Percentiles rank a stretch among this genome's conserved stretches.
phyloP scores from a whole-genome alignment of 2,797 vertebrate species.

The Siniperca obscura region DNA sequence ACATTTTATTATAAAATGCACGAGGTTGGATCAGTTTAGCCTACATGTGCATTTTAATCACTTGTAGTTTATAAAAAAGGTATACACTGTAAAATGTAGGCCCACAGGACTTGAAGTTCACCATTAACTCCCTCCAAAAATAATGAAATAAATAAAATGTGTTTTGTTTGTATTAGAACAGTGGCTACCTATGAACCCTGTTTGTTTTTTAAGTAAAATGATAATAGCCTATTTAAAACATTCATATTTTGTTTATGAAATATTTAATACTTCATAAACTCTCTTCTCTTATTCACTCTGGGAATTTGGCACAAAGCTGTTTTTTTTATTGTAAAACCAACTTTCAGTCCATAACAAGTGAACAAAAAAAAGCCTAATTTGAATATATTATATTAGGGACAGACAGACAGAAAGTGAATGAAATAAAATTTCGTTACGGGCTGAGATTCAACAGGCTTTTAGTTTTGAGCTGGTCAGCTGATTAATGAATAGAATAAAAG shows the following conservation, averaged over 20 bases:
- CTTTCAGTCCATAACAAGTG: background rate
- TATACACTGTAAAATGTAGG: background rate
- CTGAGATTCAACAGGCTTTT: conserved; percentile 18
- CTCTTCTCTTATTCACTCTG: background rate
- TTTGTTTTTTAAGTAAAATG: background rate
- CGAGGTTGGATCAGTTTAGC: background rate
- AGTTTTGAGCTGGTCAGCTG: background rate
- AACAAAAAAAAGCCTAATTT: background rate
- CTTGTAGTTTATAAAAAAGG: background rate
- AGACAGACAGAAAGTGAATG: background rate
- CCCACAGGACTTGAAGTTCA: background rate
- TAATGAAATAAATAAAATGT: background rate
- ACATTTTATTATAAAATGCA: background rate
- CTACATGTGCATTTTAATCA: background rate
- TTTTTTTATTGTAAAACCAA: background rate
- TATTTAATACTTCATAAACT: background rate
- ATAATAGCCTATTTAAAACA: background rate
- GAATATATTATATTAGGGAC: background rate
- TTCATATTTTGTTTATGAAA: background rate
- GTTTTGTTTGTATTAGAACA: background rate
- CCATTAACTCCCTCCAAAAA: background rate
- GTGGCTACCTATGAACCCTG: background rate
- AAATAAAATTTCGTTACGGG: background rate
- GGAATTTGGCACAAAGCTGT: background rate
- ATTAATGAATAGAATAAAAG: background rate